Evolutionary conservation across 2,888 invertebrate genomes (phyloP), one percentile per base, ranked within the genome.

Genomic region (Drosophila lacicola): DNA sequence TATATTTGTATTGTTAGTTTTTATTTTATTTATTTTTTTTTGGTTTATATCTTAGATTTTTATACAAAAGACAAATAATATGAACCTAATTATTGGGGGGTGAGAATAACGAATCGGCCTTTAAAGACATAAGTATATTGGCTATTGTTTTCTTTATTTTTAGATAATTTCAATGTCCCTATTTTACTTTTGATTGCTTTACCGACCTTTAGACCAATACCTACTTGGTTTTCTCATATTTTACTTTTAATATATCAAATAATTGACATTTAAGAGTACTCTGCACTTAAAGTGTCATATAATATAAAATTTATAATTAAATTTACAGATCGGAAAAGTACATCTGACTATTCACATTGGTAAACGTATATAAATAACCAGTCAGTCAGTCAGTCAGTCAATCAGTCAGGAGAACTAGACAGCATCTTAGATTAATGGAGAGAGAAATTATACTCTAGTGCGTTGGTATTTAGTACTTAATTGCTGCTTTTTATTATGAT

Each of bases 41-140:
- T 44, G 14, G 25, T 19, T 17, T 37, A 14, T 34, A 44, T 45
- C 44, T 34, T 14, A 29, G 58, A 29, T 56, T 50, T 58, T 41
- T 56, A 62, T 17, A 61, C 55, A 66, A 66, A 57, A 49, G 47
- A 25, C 37, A 65, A 61, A 51, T 56, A 29, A 39, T 55, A 41
- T 64, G 49, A 21, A 51, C 50, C 64, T 58, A 58, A 56, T 29
- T 70, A 14, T 64, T 50, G 41, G 47, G 39, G 39, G 17, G 11
- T 25, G 34, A 61, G 21, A 46, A 45, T 42, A 64, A 67, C 41
- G 21, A 62, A 36, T 55, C 39, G 47, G 50, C 50, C 63, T 36
- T 53, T 45, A 36, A 72, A 54, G 66, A 66, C 72, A 73, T 66
- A 73, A 62, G 66, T 72, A 56, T 66, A 53, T 61, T 49, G 53